Evolutionary conservation across 2,113 vertebrate genomes (phyloP).

Genomic region (Crotalus helleri): DNA sequence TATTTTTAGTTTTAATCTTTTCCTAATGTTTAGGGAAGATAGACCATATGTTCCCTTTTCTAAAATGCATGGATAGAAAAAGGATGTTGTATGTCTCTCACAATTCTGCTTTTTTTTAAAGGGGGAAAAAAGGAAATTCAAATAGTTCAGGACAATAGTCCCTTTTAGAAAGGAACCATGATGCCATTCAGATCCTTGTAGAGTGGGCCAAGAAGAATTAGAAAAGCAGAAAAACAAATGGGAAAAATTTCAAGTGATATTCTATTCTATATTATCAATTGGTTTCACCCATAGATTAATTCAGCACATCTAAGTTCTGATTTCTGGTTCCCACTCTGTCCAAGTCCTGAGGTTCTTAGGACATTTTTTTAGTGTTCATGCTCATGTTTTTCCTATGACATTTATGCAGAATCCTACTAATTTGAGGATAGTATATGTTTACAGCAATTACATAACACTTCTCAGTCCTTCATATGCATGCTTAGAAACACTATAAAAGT

Average conservation of each 20-base stretch:
- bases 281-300: background rate
- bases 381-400: background rate
- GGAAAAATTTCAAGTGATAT: background rate
- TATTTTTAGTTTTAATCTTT: constrained; percentile 45
- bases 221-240: background rate
- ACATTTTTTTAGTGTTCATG: background rate
- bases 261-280: background rate
- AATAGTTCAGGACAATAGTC: background rate
- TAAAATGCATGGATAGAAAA: constrained; percentile 31
- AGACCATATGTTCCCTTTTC: constrained; percentile 42
- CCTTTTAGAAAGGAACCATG: background rate
- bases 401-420: background rate
- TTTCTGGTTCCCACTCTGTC: background rate
- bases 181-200: background rate
- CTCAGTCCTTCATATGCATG: background rate
- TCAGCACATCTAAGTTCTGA: background rate
- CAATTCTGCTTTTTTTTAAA: background rate
- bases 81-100: constrained; percentile 11
- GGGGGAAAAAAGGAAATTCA: background rate
- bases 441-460: background rate
- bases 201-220: background rate
- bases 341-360: background rate
- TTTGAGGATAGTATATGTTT: background rate
- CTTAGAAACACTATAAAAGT: background rate
- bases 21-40: constrained; percentile 13